Base-by-base conservation (phyloP, 2,113 vertebrate species). In the Hypomesus transpacificus region DNA sequence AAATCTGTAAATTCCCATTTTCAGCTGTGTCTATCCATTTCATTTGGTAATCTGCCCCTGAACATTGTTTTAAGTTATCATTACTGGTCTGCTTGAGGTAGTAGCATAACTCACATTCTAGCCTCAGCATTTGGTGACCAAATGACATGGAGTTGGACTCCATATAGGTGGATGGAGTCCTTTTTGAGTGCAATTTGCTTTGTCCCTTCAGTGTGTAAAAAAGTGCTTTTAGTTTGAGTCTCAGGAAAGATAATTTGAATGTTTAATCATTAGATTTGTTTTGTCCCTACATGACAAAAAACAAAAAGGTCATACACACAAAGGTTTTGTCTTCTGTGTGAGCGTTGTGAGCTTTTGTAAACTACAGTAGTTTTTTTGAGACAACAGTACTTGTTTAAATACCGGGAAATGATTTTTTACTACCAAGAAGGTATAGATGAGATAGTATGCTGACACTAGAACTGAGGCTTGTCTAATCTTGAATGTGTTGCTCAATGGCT, bases 391-490 rank as follows among this genome's bases (percentile, higher is more conserved):
- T 39, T 8, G 1, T 4, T 39, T 6, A 4, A 39, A 39, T 39
- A 39, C 34, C 34, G 7, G 14, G 16, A 24, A 14, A 62, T 62
- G 6, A 28, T 14, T 62, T 31, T 34, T 62, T 28, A 28, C 26
- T 58, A 21, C n/a, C 3, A 61, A 21, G 24, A 51, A 66, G 56
- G 34, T 46, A 46, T 46, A 13, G 62, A 17, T 57, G 51, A 67
- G 53, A 63, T 2, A 62, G 21, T 63, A 14, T 57, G 57, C 17
- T 59, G 51, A 14, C 59, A 39, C 34, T 51, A 60, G 14, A 70
- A 18, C 24, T 59, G 34, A 13, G 52, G 61, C 74, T 69, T 70
- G 80, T 77, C 77, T 77, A 22, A 72, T 77, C 77, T 80, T 77
- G 75, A 51, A 61, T 66, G 34, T 61, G 73, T 80, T 73, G 66